Evolutionary conservation across 2,888 invertebrate species (phyloP).

Genomic region (Reticulitermes lucifugus): DNA sequence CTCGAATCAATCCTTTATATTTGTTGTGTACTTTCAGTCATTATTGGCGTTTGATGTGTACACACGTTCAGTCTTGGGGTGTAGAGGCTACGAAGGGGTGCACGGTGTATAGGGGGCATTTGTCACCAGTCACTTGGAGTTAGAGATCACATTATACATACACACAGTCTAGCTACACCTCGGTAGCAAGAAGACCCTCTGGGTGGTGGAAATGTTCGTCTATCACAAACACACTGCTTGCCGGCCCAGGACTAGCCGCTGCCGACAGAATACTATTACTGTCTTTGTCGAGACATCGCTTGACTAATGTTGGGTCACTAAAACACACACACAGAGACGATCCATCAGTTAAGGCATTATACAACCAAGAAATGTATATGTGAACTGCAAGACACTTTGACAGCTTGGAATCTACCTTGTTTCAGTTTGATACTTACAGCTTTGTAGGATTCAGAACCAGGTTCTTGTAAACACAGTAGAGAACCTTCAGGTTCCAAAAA

Average conservation of each 20-base stretch:
- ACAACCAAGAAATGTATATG: too few species aligned
- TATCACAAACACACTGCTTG: conserved; percentile 75
- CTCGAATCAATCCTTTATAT: conserved; percentile 5
- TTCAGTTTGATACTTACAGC: too few species aligned
- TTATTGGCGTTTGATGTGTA: neutral
- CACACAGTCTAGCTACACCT: conserved; percentile 71
- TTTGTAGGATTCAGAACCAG: too few species aligned
- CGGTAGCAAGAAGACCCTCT: conserved; percentile 74
- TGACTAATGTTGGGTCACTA: conserved; percentile 77
- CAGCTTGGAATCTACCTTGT: too few species aligned
- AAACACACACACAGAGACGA: conserved; percentile 60
- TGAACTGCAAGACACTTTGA: too few species aligned
- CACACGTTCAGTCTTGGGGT: conserved; percentile 28
- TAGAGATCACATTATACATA: conserved; percentile 39
- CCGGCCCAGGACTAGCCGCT: conserved; percentile 54
- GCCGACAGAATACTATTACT: conserved; percentile 61
- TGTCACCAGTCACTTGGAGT: conserved; percentile 44
- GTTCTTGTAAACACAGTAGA: too few species aligned
- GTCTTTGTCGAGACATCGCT: conserved; percentile 75
- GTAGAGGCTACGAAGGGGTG: conserved; percentile 18
- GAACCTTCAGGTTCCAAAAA: too few species aligned
- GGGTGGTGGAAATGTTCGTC: conserved; percentile 80
- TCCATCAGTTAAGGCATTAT: too few species aligned
- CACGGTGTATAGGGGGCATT: neutral
- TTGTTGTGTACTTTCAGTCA: conserved; percentile 14